A percentile compares a stretch with the other conserved stretches of the same genome.
Evolutionary conservation across 2,113 vertebrate species (phyloP).

Genomic region (Pantherophis guttatus): DNA sequence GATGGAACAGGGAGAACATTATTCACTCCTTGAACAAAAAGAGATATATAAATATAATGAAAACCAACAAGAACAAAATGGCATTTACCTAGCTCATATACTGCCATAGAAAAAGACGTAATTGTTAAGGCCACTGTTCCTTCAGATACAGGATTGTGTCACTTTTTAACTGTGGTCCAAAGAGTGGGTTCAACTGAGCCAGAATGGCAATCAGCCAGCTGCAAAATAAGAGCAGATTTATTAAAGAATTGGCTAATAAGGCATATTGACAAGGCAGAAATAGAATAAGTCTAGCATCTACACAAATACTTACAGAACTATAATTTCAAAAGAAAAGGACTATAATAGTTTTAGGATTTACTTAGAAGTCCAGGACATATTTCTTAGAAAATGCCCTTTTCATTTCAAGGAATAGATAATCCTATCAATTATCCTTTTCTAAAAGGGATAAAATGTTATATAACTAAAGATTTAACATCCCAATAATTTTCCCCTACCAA

Average conservation of each 20-base stretch:
- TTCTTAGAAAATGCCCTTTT: not conserved
- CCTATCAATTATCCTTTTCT: not conserved
- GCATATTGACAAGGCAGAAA: not conserved
- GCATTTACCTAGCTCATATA: constrained; percentile 62
- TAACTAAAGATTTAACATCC: not conserved
- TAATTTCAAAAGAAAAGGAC: not conserved
- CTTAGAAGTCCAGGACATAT: not conserved
- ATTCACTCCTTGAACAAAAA: not conserved
- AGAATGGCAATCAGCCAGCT: constrained; percentile 98
- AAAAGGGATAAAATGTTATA: not conserved
- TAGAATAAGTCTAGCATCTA: not conserved
- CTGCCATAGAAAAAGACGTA: constrained; percentile 31
- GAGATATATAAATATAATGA: not conserved
- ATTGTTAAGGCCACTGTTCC: constrained; percentile 80
- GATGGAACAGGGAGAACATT: not conserved
- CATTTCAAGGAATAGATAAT: constrained; percentile 23
- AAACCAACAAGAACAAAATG: not conserved
- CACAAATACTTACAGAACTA: not conserved
- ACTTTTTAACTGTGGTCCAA: constrained; percentile 84
- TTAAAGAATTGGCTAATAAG: constrained; percentile 21
- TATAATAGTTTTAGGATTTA: not conserved
- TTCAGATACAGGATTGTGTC: constrained; percentile 88
- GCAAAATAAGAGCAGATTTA: constrained; percentile 56
- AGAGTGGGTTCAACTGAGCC: constrained; percentile 92
- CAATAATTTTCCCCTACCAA: not conserved